A percentile compares a stretch with the other conserved stretches of the same genome.
Conservation (phyloP, 1,140 invertebrate genomes). For the Brachionus angularis region DNA sequence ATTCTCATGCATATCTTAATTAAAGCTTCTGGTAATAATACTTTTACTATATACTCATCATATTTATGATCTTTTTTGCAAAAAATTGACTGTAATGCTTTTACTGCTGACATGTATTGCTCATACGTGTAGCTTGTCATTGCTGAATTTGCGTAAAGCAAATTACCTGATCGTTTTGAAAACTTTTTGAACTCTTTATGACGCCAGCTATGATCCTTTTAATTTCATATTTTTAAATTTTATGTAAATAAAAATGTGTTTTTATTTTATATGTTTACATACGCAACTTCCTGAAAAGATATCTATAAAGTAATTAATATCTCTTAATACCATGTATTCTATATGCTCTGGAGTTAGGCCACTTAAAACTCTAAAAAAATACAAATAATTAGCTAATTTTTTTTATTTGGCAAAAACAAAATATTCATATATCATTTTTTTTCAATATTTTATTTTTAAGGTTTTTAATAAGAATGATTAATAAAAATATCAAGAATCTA, state of each 20-base stretch:
- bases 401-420: too few relatives aligned
- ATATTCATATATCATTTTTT: too few relatives aligned
- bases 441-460: too few relatives aligned
- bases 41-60: slow-evolving; percentile 39
- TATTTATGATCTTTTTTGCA: slow-evolving; percentile 43
- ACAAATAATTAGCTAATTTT: not conserved
- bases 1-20: slow-evolving; percentile 37
- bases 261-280: not conserved
- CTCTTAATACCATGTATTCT: slow-evolving; percentile 41
- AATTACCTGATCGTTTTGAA: slow-evolving; percentile 16
- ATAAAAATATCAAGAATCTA: too few relatives aligned
- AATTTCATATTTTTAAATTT: not conserved
- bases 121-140: slow-evolving; percentile 33
- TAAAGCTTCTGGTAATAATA: slow-evolving; percentile 32
- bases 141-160: slow-evolving; percentile 32
- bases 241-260: not conserved
- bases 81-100: slow-evolving; percentile 29
- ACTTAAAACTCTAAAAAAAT: not conserved
- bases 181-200: slow-evolving; percentile 37
- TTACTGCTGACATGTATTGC: slow-evolving; percentile 36
- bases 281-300: slow-evolving; percentile 41
- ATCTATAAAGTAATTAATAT: slow-evolving; percentile 41
- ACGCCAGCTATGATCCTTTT: slow-evolving; percentile 40
- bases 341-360: slow-evolving; percentile 6
- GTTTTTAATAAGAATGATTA: too few relatives aligned